Evolutionary conservation across 2,888 invertebrate genomes (phyloP), one percentile per base, ranked within the genome.

Genomic region (Amorpha juglandis): DNA sequence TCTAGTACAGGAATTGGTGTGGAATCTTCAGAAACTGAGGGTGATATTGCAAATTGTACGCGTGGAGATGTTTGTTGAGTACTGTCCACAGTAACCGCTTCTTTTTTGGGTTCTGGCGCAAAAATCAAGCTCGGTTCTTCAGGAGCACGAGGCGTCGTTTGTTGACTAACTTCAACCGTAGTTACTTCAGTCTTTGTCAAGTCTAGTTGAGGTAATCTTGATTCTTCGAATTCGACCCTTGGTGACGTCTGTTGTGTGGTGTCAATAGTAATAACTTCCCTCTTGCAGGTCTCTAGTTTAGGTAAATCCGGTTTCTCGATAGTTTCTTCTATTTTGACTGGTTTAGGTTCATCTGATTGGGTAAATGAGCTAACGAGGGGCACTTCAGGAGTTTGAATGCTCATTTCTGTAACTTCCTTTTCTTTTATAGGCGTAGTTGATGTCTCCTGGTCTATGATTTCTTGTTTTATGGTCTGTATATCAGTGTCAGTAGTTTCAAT

Each of bases 21-120:
- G 1, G 68, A 27, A 65, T 69, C 67, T 16, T 67, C 67, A 8
- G 70, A 53, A 33, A 55, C 27, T 8, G 62, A 19, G 63, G 53
- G 35, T 16, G 62, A 52, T 55, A 71, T 68, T 64, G 71, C 69
- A 27, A 71, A 69, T 48, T 78, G 76, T 66, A 71, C 80, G 67
- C 94, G 92, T 12, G 96, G 95, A 9, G 94, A 94, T n/a, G 96
- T 96, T 86, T 95, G 92, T 80, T 91, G 79, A 67, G 78, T 75
- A 27, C 72, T 73, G 80, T 94, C 82, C 66, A 74, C 76, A 69
- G 71, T 81, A 69, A 73, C 68, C 27, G 81, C 55, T 66, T 78
- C 74, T 51, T 72, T 64, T 63, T 66, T 75, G 35, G 69, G 68
- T 42, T 62, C 48, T 19, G 48, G 38, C 19, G 21, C 50, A 12